Conservation (phyloP, 2,888 invertebrate species). For the Lysandra coridon region DNA sequence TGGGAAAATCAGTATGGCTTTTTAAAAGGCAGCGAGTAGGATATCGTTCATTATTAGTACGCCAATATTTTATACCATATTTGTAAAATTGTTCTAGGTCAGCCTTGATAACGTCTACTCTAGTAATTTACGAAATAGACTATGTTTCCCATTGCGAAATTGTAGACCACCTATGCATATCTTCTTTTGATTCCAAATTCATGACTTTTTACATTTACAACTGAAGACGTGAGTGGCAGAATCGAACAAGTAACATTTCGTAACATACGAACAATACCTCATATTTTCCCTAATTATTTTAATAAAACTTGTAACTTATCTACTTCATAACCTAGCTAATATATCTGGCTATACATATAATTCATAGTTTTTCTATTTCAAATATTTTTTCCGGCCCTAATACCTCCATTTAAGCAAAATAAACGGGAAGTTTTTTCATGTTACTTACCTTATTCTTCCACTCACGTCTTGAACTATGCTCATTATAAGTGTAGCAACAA, state of each 20-base stretch:
- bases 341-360: too few species aligned
- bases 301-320: too few species aligned
- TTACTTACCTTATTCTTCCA: too few species aligned
- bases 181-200: background rate
- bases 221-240: too few species aligned
- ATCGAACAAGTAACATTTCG: too few species aligned
- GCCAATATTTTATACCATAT: slow-evolving; percentile 50
- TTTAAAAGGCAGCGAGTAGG: slow-evolving; percentile 60
- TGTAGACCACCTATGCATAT: background rate
- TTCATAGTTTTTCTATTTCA: too few species aligned
- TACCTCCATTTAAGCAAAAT: too few species aligned
- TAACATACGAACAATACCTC: too few species aligned
- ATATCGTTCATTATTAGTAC: slow-evolving; percentile 55
- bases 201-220: background rate
- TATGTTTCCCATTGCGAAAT: background rate
- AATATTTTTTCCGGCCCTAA: too few species aligned
- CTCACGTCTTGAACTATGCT: background rate
- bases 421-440: too few species aligned
- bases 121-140: slow-evolving; percentile 1
- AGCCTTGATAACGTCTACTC: slow-evolving; percentile 1
- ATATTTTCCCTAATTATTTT: too few species aligned
- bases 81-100: slow-evolving; percentile 43
- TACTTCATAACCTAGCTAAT: too few species aligned
- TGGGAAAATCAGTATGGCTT: slow-evolving; percentile 69
- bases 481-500: background rate